Conservation (phyloP, 1,140 invertebrate species). For the Pogonus chalceus region DNA sequence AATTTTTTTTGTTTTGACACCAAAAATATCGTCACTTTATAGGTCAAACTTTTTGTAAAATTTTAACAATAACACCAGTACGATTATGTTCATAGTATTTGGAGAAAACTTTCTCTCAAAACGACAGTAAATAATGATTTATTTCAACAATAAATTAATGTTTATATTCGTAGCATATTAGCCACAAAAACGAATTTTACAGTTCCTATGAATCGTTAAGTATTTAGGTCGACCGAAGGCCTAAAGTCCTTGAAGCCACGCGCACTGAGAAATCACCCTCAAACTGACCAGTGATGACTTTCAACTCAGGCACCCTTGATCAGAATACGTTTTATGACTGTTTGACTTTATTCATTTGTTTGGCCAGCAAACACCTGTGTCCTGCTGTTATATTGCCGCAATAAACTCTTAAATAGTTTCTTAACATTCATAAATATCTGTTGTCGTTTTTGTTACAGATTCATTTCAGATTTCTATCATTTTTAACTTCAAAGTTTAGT, state of each 20-base stretch:
- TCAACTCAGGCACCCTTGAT: no score
- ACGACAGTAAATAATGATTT: no score
- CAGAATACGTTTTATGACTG: not conserved
- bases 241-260: conserved; percentile 2
- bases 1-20: no score
- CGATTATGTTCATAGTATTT: no score
- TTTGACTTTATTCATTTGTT: not conserved
- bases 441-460: not conserved
- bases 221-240: no score
- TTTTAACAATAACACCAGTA: not conserved
- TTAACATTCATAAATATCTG: not conserved
- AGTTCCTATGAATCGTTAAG: no score
- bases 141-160: no score
- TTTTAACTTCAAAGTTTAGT: not conserved
- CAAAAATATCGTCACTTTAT: no score
- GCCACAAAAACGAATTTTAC: no score
- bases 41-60: no score
- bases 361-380: not conserved
- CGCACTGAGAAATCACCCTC: not conserved
- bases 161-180: no score
- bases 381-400: conserved; percentile 2
- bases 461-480: not conserved
- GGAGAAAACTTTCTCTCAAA: no score
- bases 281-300: conserved; percentile 1
- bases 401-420: not conserved